phyloP scores from a whole-genome alignment of 1,140 invertebrate genomes.

The Procambarus virginalis region DNA sequence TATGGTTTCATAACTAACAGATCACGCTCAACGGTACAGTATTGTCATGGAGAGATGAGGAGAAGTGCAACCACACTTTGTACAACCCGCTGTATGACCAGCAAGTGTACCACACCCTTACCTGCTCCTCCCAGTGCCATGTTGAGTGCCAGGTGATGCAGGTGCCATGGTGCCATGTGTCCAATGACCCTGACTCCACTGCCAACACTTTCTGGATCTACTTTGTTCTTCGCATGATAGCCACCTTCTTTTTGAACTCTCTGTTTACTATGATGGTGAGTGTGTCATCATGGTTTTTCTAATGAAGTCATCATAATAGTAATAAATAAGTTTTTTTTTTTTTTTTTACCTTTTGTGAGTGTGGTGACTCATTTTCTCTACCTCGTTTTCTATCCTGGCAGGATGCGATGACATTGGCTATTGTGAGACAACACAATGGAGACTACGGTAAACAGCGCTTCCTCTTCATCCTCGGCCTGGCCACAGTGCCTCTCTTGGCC shows the following conservation, averaged over 20 bases:
- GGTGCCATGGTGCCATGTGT: background rate
- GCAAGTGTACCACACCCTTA: background rate
- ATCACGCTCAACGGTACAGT: slow-evolving; percentile 9
- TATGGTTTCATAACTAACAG: background rate
- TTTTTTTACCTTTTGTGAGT: too few relatives aligned
- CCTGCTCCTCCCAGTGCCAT: background rate
- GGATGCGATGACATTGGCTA: slow-evolving; percentile 85
- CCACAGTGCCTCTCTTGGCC: slow-evolving; percentile 86
- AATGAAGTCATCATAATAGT: too few relatives aligned
- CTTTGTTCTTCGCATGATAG: slow-evolving; percentile 83
- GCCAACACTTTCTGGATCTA: slow-evolving; percentile 79
- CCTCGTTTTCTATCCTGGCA: background rate
- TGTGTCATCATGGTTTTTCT: too few relatives aligned
- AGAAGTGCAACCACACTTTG: slow-evolving; percentile 8
- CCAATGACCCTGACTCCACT: background rate
- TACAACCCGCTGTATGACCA: background rate
- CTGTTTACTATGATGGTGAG: slow-evolving; percentile 81
- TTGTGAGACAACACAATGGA: slow-evolving; percentile 81
- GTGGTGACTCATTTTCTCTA: too few relatives aligned
- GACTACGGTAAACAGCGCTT: slow-evolving; percentile 81
- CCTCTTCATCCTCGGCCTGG: slow-evolving; percentile 86
- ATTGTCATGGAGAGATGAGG: background rate
- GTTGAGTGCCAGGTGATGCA: slow-evolving; percentile 3
- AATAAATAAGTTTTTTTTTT: too few relatives aligned
- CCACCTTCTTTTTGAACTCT: slow-evolving; percentile 81